Base-by-base conservation (phyloP, 2,888 invertebrate genomes). In the Ypsolopha sequella region DNA sequence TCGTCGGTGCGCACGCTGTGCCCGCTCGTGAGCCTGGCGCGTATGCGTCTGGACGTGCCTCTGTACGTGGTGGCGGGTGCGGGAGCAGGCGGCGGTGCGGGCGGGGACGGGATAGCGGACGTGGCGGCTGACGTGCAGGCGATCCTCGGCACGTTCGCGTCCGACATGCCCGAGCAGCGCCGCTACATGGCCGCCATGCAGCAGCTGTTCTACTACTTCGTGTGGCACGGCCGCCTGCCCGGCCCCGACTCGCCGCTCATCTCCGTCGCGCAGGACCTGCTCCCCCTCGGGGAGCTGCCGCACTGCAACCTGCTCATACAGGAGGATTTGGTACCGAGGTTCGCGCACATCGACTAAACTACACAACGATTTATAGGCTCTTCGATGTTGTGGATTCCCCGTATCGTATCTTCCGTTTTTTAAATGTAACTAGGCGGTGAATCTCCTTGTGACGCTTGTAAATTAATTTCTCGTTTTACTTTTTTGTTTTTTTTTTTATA, bases 1-100 rank as follows among this genome's bases (percentile, higher is more conserved):
- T 92, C 94, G 0, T 92, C 94, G 58, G 90, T 95, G 33, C 90
- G 95, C 51, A 93, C 92, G 1, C 87, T 94, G 47, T 96, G 95
- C 64, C 95, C 96, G 1, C 73, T 95, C 51, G 81, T 92, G 45
- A 89, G 89, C 9, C 87, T 94, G 50, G 91, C 92, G 9, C 87
- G 89, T 6, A 73, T 89, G 59, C 90, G 91, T 59, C 84, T 88
- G 6, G 79, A 86, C 11, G 90, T 91, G 48, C 91, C 93, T 6
- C 89, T 94, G 78, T 95, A 95, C 71, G 90, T 95, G 14, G 93
- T 91, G 8, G 89, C 89, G 7, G 93, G 93, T 53, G 86, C 90
- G 1, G 89, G 91, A 43, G 88, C 81, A 0, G 81, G 80, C 33
- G 76, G 74, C 38, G 78, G 87, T 13, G 68, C 82, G 14, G 79